Evolutionary conservation across 2,113 vertebrate genomes (phyloP), one percentile per base, ranked within the genome.

Genomic region (Pluvialis apricaria): DNA sequence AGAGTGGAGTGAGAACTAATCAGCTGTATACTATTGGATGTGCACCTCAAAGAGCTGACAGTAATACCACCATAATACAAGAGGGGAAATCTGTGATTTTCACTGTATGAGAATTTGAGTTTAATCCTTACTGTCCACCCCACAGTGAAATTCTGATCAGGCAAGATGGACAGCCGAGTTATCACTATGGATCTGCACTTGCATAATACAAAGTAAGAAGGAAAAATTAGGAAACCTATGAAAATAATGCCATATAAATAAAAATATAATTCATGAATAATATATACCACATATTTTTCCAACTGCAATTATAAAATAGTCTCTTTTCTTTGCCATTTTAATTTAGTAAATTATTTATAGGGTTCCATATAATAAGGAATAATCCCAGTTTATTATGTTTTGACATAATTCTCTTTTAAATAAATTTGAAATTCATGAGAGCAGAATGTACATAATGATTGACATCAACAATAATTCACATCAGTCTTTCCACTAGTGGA

Each of bases 361-460:
- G 13, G 5, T 62, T 86, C 54, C 38, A 88, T 42, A 73, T 81
- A 72, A 58, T 90, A 83, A 83, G 45, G 86, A 90, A 95, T 77
- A 90, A 93, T 93, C 47, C n/a, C 54, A 66, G 31, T 94, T 94
- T 91, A 73, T 88, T 90, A 42, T 38, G 68, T 91, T 92, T 85
- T 4, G 5, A 82, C 70, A 72, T 42, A 94, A 94, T 42, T 88
- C 51, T 82, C 51, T 60, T 86, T 82, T 69, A 94, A 96, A 95
- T 91, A 94, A 90, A 96, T 91, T 58, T 96, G 84, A 91, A 96
- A 95, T 95, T 97, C 75, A 96, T 93, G 70, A 94, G 28, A 95
- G 52, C 8, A 72, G 66, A 90, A 90, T 32, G 66, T 73, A 94
- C 44, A 73, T 44, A 68, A 65, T 93, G 96, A 96, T 75, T 90